Base-by-base conservation (phyloP, 2,888 invertebrate genomes). In the Heliconius ethilla region DNA sequence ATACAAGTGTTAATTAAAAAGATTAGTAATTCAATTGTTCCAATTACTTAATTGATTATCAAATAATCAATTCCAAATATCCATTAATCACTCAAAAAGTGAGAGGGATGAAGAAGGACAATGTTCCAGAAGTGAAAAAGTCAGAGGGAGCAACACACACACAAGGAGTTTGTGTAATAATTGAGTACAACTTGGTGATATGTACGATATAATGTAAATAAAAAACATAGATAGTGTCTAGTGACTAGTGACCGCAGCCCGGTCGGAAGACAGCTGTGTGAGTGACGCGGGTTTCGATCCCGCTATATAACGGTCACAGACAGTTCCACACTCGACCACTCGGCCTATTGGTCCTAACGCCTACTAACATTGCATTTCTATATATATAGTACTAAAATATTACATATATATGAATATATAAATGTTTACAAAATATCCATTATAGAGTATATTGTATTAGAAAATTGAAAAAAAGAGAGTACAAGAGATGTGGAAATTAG, bases 151-250 rank as follows among this genome's bases (percentile, higher is more conserved):
- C 22, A 15, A 67, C 63, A 65, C 55, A 70, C 70, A 72, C 59
- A 59, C 72, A 55, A 72, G 72, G 59, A n/a, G n/a, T 59, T 70
- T 72, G 55, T 55, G 55, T 72, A 78, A 69, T 33, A 80, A 75
- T 75, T 77, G 79, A 78, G 77, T 80, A 80, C 67, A 73, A 78
- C 76, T 82, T 80, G 78, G 83, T 85, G 85, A 85, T 85, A 85
- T 85, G 85, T 85, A 84, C 66, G 72, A 77, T 80, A 77, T 70
- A 76, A 77, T 75, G 67, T 81, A 79, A 82, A 79, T 76, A 79
- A 83, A 78, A 59, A 59, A 59, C 22, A 59, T 62, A 62, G 63
- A 29, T 59, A 75, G 75, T 37, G 59, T 1, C 66, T 65, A 75
- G 75, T 37, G 55, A 5, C 65, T 63, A 69, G 37, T 59, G 63